Evolutionary conservation across 2,888 invertebrate genomes (phyloP).

Genomic region (Trissolcus brochymenae): DNA sequence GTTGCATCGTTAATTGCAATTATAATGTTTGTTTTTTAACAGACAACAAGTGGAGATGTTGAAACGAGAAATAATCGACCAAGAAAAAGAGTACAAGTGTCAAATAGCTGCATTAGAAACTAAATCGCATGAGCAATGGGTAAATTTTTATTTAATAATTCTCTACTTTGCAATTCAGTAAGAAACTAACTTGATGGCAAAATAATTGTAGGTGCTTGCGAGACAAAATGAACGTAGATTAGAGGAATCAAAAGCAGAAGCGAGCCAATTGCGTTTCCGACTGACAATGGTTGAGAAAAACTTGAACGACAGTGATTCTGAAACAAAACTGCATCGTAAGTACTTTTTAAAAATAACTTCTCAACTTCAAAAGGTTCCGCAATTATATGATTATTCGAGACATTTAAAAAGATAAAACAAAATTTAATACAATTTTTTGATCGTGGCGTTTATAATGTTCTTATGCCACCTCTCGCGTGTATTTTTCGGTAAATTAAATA

Average conservation of each 20-base stretch:
- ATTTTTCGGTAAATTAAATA: too few relatives aligned
- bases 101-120: constrained; percentile 89
- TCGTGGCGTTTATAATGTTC: background rate
- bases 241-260: constrained; percentile 87
- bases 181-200: background rate
- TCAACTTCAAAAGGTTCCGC: background rate
- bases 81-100: constrained; percentile 83
- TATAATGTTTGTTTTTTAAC: constrained; percentile 38
- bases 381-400: background rate
- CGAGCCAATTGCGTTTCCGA: constrained; percentile 81
- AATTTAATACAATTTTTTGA: constrained; percentile 1
- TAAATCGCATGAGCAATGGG: constrained; percentile 91
- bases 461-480: too few relatives aligned
- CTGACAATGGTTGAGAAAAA: constrained; percentile 79
- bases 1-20: too few relatives aligned
- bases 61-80: constrained; percentile 90
- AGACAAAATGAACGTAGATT: constrained; percentile 88
- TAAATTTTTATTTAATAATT: constrained; percentile 61
- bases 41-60: constrained; percentile 83
- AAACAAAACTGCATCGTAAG: constrained; percentile 78
- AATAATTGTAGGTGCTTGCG: constrained; percentile 80
- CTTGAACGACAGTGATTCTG: constrained; percentile 76
- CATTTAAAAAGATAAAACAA: background rate
- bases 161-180: background rate
- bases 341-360: constrained; percentile 51